phyloP scores from a whole-genome alignment of 1,140 invertebrate genomes.

The Pollicipes pollicipes region DNA sequence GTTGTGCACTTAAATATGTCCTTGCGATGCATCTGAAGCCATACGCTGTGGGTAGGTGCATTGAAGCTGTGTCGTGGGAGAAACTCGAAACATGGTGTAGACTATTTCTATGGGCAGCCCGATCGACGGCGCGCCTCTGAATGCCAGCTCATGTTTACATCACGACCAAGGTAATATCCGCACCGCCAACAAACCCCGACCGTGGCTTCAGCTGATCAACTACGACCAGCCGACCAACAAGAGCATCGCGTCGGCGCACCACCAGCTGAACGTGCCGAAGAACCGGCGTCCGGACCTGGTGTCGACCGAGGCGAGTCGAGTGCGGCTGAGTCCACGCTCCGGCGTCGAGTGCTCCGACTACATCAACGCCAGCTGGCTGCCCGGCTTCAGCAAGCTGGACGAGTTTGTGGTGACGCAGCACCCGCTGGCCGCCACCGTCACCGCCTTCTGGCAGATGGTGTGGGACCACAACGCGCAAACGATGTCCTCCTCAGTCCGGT shows the following conservation, averaged over 20 bases:
- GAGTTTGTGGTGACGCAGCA: slow-evolving; percentile 84
- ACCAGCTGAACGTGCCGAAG: slow-evolving; percentile 65
- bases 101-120: too few relatives aligned
- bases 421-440: slow-evolving; percentile 51
- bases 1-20: too few relatives aligned
- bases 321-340: slow-evolving; percentile 75
- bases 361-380: slow-evolving; percentile 83
- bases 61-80: too few relatives aligned
- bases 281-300: slow-evolving; percentile 60
- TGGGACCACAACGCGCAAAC: slow-evolving; percentile 89
- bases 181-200: slow-evolving; percentile 14
- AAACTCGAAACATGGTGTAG: too few relatives aligned
- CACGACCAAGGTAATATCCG: too few relatives aligned
- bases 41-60: too few relatives aligned
- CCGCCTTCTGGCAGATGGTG: slow-evolving; percentile 89
- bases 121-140: too few relatives aligned
- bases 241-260: slow-evolving; percentile 63
- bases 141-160: too few relatives aligned
- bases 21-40: too few relatives aligned
- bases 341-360: slow-evolving; percentile 88
- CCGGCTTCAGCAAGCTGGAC: slow-evolving; percentile 59
- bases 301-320: slow-evolving; percentile 65
- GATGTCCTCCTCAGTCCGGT: slow-evolving; percentile 62
- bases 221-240: slow-evolving; percentile 69
- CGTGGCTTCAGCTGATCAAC: slow-evolving; percentile 53